Conservation (phyloP, 2,797 vertebrate genomes). For the Megalops cyprinoides region DNA sequence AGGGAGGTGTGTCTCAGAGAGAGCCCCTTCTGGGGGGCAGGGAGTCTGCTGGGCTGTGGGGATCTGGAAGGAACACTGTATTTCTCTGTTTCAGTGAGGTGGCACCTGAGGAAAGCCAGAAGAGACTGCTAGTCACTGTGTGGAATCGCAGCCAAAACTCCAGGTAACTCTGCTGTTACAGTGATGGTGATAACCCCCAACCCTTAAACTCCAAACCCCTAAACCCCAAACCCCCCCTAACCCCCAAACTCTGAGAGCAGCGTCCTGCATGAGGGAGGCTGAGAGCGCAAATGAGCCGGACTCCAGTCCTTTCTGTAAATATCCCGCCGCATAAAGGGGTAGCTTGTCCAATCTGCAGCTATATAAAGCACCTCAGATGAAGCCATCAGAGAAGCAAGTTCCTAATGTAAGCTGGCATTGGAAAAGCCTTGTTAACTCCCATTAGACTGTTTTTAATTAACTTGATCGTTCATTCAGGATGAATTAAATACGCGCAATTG, state of each 20-base stretch:
- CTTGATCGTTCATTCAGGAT: background rate
- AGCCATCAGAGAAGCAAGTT: background rate
- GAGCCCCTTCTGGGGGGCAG: too few relatives aligned
- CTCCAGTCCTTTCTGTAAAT: background rate
- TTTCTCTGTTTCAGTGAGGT: slow-evolving; percentile 49
- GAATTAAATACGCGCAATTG: background rate
- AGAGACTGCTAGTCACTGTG: slow-evolving; percentile 63
- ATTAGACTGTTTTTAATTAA: background rate
- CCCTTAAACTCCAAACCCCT: too few relatives aligned
- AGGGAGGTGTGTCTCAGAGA: too few relatives aligned
- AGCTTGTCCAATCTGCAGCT: background rate
- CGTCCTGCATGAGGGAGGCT: too few relatives aligned
- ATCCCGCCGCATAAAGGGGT: background rate
- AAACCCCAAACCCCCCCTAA: too few relatives aligned
- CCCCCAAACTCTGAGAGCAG: too few relatives aligned
- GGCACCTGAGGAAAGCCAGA: slow-evolving; percentile 43
- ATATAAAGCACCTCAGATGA: background rate
- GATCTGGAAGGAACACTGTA: too few relatives aligned
- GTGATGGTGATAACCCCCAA: too few relatives aligned
- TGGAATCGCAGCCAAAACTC: slow-evolving; percentile 54
- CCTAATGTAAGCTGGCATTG: background rate
- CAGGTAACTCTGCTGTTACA: slow-evolving; percentile 41
- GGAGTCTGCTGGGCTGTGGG: too few relatives aligned
- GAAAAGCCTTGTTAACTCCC: too few relatives aligned
- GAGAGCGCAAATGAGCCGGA: too few relatives aligned